phyloP scores from a whole-genome alignment of 2,888 invertebrate species.

The Eremobia ochroleuca region DNA sequence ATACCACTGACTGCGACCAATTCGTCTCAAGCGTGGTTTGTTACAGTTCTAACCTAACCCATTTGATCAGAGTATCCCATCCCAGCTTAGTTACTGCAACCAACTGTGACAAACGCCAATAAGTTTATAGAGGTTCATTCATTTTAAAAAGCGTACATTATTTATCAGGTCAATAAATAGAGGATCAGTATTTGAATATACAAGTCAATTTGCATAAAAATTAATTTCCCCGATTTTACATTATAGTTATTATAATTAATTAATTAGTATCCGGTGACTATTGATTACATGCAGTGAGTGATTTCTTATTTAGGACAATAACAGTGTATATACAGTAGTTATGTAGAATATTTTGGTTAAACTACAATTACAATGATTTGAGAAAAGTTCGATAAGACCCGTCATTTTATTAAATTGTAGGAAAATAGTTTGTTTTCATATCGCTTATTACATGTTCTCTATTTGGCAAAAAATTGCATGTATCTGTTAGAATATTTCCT shows the following conservation, averaged over 20 bases:
- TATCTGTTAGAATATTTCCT: conserved; percentile 6
- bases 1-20: no score
- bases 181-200: background rate
- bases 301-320: conserved; percentile 4
- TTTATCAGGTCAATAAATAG: background rate
- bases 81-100: background rate
- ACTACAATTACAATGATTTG: conserved; percentile 33
- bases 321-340: conserved; percentile 15
- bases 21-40: no score
- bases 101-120: background rate
- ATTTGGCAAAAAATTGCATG: background rate
- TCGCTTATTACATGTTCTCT: background rate
- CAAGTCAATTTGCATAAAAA: background rate
- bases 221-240: background rate
- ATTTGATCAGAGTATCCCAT: background rate
- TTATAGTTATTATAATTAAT: background rate
- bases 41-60: background rate
- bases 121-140: background rate
- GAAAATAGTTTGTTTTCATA: conserved; percentile 11
- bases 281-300: conserved; percentile 16
- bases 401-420: conserved; percentile 26
- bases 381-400: conserved; percentile 31
- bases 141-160: background rate
- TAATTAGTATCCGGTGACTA: conserved; percentile 16
- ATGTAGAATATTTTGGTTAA: background rate